Percentiles rank a stretch among this genome's conserved stretches.
Evolutionary conservation across 1,140 invertebrate species (phyloP).

Genomic region (Paramacrobiotus metropolitanus): DNA sequence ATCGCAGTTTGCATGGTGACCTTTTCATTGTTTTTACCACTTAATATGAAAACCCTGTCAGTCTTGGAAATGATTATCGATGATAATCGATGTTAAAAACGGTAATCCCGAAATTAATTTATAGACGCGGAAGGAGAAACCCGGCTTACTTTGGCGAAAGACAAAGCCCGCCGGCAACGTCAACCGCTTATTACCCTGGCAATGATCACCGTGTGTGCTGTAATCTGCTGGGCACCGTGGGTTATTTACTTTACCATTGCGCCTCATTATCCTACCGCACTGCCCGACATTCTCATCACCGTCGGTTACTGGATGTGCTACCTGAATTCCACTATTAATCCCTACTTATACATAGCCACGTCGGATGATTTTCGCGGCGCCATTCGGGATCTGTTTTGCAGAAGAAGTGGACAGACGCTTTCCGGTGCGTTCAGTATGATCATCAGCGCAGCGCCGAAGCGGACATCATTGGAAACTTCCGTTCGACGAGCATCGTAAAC

Average conservation of each 20-base stretch:
- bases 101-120: not conserved
- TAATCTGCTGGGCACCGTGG: not conserved
- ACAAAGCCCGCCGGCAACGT: not conserved
- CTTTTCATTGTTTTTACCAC: no score
- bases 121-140: not conserved
- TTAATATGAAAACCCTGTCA: no score
- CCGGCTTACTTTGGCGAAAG: not conserved
- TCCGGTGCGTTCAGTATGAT: no score
- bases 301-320: not conserved
- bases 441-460: no score
- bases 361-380: not conserved
- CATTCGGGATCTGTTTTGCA: not conserved
- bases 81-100: no score
- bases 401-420: no score
- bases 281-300: not conserved
- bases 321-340: not conserved
- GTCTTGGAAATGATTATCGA: no score
- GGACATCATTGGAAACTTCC: no score
- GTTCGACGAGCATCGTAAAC: no score
- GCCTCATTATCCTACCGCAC: not conserved
- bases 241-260: not conserved
- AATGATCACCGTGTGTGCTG: not conserved
- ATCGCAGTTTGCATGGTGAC: no score
- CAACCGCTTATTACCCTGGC: not conserved
- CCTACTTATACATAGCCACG: not conserved